phyloP scores from a whole-genome alignment of 1,140 invertebrate species.

The Meloidogyne floridensis region DNA sequence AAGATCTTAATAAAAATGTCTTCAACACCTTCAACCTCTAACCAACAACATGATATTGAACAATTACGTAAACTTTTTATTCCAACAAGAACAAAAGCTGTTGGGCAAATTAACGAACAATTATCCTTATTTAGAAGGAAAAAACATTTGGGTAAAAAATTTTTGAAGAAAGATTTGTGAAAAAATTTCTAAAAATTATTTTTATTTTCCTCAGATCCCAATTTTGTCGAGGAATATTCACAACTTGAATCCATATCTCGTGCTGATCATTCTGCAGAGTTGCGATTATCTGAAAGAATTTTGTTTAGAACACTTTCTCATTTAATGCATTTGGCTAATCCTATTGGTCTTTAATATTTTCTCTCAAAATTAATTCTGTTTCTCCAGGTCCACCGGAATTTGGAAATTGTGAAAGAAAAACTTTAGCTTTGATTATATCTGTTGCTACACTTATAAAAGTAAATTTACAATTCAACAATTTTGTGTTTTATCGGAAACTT shows the following conservation, averaged over 20 bases:
- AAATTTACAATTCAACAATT: conserved; percentile 15
- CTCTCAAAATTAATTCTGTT: background rate
- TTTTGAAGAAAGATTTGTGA: too few relatives aligned
- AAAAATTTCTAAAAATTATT: background rate
- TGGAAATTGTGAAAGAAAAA: conserved; percentile 53
- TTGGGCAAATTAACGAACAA: conserved; percentile 82
- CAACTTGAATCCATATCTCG: conserved; percentile 77
- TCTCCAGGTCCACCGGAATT: conserved; percentile 40
- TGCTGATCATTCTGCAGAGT: conserved; percentile 79
- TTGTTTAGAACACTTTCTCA: conserved; percentile 53
- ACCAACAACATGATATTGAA: conserved; percentile 70
- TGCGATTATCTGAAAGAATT: conserved; percentile 70
- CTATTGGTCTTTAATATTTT: background rate
- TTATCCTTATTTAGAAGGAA: conserved; percentile 86
- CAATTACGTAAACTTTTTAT: conserved; percentile 82
- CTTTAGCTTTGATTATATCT: conserved; percentile 57
- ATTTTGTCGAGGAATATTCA: conserved; percentile 6
- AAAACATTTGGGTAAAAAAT: conserved; percentile 69
- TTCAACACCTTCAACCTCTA: conserved; percentile 28
- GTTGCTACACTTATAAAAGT: conserved; percentile 64
- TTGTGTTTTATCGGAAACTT: too few relatives aligned
- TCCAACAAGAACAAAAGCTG: conserved; percentile 80
- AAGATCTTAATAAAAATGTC: conserved; percentile 35
- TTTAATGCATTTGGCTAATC: conserved; percentile 34
- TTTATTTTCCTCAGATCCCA: background rate